Conservation (phyloP, 2,113 vertebrate species). For the Passer montanus region DNA sequence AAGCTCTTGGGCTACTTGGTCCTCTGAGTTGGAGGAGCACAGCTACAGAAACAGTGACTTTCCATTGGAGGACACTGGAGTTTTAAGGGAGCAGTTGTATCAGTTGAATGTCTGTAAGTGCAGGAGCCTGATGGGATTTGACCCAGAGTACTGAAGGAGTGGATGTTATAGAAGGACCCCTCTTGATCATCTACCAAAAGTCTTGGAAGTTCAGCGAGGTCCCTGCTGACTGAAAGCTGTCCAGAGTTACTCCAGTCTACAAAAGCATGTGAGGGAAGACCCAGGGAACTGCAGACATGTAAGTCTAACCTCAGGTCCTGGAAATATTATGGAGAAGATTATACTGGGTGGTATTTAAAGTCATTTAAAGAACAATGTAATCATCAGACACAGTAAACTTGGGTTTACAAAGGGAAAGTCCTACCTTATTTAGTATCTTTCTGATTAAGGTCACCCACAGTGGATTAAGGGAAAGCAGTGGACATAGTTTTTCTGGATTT, state of each 20-base stretch:
- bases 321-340: background rate
- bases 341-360: background rate
- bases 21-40: background rate
- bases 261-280: background rate
- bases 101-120: accelerated
- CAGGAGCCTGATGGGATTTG: background rate
- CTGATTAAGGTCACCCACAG: background rate
- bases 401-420: background rate
- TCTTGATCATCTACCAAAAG: background rate
- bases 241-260: background rate
- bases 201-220: background rate
- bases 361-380: background rate
- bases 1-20: background rate
- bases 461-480: background rate
- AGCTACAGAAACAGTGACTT: background rate
- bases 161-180: background rate
- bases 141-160: background rate
- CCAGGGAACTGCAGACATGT: background rate
- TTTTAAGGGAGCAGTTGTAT: background rate
- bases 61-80: background rate
- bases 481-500: background rate
- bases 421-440: background rate
- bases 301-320: background rate
- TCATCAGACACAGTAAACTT: background rate
- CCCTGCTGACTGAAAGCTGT: background rate